Percentiles rank a stretch among this genome's conserved stretches.
These are phyloP conservation scores for Diadumene lineata DNA, from an alignment of 92 coral and sea anemone species.

Conservation along the genomic window DNA sequence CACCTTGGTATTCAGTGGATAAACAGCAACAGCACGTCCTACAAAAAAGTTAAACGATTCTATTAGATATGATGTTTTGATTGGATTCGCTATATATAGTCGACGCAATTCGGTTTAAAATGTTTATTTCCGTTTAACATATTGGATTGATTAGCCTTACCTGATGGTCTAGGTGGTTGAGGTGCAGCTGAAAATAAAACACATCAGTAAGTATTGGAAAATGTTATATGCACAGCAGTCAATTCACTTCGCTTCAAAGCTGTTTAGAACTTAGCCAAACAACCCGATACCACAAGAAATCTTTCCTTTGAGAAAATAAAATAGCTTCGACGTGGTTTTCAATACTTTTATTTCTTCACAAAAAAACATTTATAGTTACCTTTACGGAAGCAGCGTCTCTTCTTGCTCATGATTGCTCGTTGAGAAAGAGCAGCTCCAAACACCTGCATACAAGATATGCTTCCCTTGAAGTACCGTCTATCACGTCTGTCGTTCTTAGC, in stretches of 20 bases:
- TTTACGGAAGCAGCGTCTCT: background rate
- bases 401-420: background rate
- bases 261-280: no score
- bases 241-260: no score
- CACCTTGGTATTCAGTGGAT: conserved; percentile 11
- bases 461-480: background rate
- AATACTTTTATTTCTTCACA: conserved; percentile 19
- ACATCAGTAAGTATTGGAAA: background rate
- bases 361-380: background rate
- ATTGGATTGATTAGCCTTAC: background rate
- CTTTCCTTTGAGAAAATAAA: no score
- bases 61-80: background rate
- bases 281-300: no score
- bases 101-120: no score
- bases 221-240: conserved; percentile 5
- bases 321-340: no score
- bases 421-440: background rate
- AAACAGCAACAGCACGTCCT: background rate
- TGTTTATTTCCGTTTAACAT: background rate
- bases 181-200: background rate
- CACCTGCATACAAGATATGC: background rate
- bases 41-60: background rate
- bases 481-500: background rate
- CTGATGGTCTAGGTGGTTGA: background rate
- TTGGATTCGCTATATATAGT: no score